A percentile compares a stretch with the other conserved stretches of the same genome.
Evolutionary conservation across 2,113 vertebrate genomes (phyloP).

Genomic region (Macrotus californicus): DNA sequence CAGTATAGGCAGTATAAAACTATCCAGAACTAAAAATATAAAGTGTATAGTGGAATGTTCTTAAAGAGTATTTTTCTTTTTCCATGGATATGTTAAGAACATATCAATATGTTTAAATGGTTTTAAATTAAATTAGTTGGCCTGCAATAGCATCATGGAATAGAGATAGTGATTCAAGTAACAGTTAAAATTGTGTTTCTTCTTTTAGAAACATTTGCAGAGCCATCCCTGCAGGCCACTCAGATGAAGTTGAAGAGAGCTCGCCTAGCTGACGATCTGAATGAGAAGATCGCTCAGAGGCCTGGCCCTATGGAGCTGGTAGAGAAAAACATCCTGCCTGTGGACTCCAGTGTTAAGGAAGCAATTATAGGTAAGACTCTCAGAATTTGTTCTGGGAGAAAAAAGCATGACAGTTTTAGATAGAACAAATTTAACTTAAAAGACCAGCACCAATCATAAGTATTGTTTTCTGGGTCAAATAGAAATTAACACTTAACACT

Average conservation of each 20-base stretch:
- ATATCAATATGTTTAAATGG: background rate
- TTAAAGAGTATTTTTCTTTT: background rate
- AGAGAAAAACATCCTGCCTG: slow-evolving; percentile 97
- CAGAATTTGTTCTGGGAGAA: slow-evolving; percentile 15
- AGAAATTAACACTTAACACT: background rate
- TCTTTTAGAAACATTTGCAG: slow-evolving; percentile 91
- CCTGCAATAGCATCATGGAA: background rate
- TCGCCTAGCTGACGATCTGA: slow-evolving; percentile 94
- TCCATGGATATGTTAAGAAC: background rate
- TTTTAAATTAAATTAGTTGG: slow-evolving; percentile 11
- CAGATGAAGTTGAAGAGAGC: slow-evolving; percentile 97
- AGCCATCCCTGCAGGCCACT: slow-evolving; percentile 95
- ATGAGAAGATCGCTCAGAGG: slow-evolving; percentile 97
- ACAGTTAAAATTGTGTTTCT: slow-evolving; percentile 20
- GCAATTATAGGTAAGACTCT: slow-evolving; percentile 92
- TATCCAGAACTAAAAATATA: background rate
- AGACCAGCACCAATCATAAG: background rate
- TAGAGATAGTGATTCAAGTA: background rate
- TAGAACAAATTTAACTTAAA: background rate
- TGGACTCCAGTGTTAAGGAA: slow-evolving; percentile 94
- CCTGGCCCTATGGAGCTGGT: slow-evolving; percentile 98
- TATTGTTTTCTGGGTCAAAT: background rate
- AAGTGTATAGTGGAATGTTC: background rate
- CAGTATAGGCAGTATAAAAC: background rate
- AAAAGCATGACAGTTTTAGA: background rate